phyloP scores from a whole-genome alignment of 2,888 invertebrate genomes.

The Vanessa cardui region DNA sequence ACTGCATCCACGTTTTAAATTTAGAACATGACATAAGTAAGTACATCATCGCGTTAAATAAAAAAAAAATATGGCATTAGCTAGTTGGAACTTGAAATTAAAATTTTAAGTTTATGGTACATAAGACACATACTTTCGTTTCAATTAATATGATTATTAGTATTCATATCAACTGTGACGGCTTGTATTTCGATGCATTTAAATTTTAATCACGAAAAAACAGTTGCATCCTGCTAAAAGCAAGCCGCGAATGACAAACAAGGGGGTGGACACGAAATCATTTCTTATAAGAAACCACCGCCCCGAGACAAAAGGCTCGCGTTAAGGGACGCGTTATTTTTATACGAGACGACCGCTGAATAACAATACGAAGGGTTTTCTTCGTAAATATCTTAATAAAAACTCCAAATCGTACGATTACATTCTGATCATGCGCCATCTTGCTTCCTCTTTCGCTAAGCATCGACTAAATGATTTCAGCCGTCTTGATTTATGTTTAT shows the following conservation, averaged over 20 bases:
- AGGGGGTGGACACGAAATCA: conserved; percentile 66
- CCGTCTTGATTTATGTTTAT: conserved; percentile 67
- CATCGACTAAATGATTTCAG: conserved; percentile 62
- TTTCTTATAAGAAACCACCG: conserved; percentile 65
- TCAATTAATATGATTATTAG: conserved; percentile 14
- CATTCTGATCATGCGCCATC: conserved; percentile 75
- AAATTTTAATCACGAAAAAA: conserved; percentile 71
- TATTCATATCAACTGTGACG: conserved; percentile 41
- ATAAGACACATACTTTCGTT: background rate
- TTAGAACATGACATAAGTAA: no score
- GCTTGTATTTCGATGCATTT: conserved; percentile 53
- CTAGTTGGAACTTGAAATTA: background rate
- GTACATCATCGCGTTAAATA: background rate
- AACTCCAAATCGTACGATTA: conserved; percentile 70
- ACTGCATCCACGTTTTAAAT: background rate
- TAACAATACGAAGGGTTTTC: conserved; percentile 68
- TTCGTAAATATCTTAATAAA: conserved; percentile 78
- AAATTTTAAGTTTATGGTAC: background rate
- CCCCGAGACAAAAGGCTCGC: conserved; percentile 74
- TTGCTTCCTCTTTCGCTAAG: conserved; percentile 66
- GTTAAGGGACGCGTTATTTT: conserved; percentile 78
- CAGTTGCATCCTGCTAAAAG: conserved; percentile 77
- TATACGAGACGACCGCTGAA: conserved; percentile 74
- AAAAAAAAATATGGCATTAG: background rate
- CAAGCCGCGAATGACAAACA: conserved; percentile 76